Evolutionary conservation across 2,797 vertebrate species (phyloP).

Genomic region (Muscicapa comitata): DNA sequence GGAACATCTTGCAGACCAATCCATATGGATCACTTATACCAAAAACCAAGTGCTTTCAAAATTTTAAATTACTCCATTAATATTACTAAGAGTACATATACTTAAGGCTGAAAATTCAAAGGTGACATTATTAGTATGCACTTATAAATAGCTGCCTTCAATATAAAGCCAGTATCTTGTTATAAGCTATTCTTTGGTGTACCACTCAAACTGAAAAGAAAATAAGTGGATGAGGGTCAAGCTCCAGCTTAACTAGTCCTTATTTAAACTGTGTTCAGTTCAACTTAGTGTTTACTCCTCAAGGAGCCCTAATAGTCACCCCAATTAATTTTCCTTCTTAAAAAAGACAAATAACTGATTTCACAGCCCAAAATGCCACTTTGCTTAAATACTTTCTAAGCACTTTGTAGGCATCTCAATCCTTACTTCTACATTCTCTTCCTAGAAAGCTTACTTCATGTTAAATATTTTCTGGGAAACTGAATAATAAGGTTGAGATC

Average conservation of each 20-base stretch:
- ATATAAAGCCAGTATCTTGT: conserved; percentile 10
- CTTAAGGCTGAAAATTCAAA: conserved; percentile 26
- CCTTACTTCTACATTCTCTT: neutral
- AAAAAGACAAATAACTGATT: neutral
- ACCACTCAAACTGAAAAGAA: neutral
- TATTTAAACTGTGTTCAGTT: neutral
- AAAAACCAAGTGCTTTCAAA: neutral
- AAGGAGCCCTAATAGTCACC: neutral
- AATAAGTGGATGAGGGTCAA: neutral
- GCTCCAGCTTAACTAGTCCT: neutral
- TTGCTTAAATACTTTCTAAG: neutral
- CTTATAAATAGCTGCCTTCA: conserved; percentile 39
- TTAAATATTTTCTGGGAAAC: neutral
- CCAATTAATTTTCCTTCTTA: neutral
- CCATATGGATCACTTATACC: neutral
- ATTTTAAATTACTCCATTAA: neutral
- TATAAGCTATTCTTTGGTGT: neutral
- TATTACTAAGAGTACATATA: neutral
- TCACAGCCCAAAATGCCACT: neutral
- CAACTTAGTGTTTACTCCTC: neutral
- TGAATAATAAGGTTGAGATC: neutral
- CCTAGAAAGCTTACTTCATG: neutral
- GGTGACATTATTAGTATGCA: neutral
- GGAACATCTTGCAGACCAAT: neutral
- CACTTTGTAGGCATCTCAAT: neutral